A percentile compares a stretch with the other conserved stretches of the same genome.
phyloP scores from a whole-genome alignment of 92 coral and sea anemone genomes.

The Bergia sp. region DNA sequence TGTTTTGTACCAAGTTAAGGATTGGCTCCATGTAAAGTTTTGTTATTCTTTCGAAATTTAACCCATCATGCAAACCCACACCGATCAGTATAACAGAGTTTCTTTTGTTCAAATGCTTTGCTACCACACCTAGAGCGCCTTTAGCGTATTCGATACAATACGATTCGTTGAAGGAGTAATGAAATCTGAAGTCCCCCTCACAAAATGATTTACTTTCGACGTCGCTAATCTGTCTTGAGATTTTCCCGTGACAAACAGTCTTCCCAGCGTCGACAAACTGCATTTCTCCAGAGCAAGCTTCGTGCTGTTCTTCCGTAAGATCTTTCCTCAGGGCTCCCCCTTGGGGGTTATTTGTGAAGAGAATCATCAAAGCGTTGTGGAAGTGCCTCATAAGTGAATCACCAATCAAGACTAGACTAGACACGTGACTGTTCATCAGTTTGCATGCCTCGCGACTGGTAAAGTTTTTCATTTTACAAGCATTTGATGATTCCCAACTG shows the following conservation, averaged over 20 bases:
- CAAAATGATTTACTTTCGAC: conserved; percentile 53
- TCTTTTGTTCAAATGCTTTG: conserved; percentile 46
- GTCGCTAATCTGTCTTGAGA: conserved; percentile 29
- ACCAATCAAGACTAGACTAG: conserved; percentile 61
- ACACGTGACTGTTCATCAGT: conserved; percentile 48
- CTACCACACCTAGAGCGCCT: conserved; percentile 52
- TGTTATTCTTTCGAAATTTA: conserved; percentile 22
- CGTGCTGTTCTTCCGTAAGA: conserved; percentile 15
- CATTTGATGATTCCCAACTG: conserved; percentile 53
- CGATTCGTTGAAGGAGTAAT: conserved; percentile 60
- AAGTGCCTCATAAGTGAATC: conserved; percentile 79
- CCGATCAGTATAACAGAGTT: conserved; percentile 8
- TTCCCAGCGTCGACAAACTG: conserved; percentile 48
- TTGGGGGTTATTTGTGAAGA: conserved; percentile 57
- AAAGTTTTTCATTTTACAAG: conserved; percentile 59
- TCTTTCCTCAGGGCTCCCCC: conserved; percentile 52
- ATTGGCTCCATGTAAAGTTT: conserved; percentile 50
- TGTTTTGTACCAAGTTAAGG: conserved; percentile 41
- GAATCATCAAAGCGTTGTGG: conserved; percentile 59
- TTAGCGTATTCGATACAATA: conserved; percentile 43
- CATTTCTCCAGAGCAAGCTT: conserved; percentile 57
- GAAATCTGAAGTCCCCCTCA: conserved; percentile 44
- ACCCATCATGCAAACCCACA: conserved; percentile 63
- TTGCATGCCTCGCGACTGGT: conserved; percentile 67
- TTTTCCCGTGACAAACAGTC: conserved; percentile 49